phyloP scores from a whole-genome alignment of 2,888 invertebrate species.

The Onthophagus sagittarius region DNA sequence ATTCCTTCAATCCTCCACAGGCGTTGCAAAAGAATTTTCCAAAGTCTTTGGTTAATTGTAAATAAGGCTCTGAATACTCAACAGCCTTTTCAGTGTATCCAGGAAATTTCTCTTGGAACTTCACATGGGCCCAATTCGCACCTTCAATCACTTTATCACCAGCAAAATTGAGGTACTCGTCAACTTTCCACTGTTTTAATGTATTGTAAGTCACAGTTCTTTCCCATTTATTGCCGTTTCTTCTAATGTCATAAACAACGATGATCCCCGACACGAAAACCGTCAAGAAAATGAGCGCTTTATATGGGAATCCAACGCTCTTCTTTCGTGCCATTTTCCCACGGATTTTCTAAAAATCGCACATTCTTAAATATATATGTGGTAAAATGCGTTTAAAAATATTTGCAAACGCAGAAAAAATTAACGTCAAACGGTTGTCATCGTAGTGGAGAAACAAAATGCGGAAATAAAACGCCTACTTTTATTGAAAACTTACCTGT shows the following conservation, averaged over 20 bases:
- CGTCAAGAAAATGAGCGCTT: slow-evolving; percentile 60
- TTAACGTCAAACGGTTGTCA: slow-evolving; percentile 13
- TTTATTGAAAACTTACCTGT: no score
- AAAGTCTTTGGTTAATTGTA: slow-evolving; percentile 58
- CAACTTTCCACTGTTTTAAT: slow-evolving; percentile 61
- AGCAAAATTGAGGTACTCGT: slow-evolving; percentile 61
- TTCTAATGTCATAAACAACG: slow-evolving; percentile 63
- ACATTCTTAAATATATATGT: not conserved
- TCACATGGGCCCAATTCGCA: slow-evolving; percentile 60
- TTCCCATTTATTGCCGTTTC: slow-evolving; percentile 61
- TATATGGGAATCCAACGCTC: slow-evolving; percentile 57
- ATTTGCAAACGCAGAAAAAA: no score
- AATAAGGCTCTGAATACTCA: slow-evolving; percentile 59
- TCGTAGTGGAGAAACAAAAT: not conserved
- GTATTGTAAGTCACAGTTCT: slow-evolving; percentile 63
- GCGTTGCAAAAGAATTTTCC: slow-evolving; percentile 54
- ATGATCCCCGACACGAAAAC: slow-evolving; percentile 58
- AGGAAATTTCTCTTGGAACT: slow-evolving; percentile 66
- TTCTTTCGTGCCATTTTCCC: slow-evolving; percentile 48
- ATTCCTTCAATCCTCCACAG: slow-evolving; percentile 33
- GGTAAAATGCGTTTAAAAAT: no score
- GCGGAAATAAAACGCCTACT: not conserved
- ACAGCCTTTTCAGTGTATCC: slow-evolving; percentile 58
- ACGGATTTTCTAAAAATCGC: slow-evolving; percentile 39
- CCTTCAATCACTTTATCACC: slow-evolving; percentile 60